Base-by-base conservation (phyloP, 2,888 invertebrate genomes). In the Cephus rjabovi region DNA sequence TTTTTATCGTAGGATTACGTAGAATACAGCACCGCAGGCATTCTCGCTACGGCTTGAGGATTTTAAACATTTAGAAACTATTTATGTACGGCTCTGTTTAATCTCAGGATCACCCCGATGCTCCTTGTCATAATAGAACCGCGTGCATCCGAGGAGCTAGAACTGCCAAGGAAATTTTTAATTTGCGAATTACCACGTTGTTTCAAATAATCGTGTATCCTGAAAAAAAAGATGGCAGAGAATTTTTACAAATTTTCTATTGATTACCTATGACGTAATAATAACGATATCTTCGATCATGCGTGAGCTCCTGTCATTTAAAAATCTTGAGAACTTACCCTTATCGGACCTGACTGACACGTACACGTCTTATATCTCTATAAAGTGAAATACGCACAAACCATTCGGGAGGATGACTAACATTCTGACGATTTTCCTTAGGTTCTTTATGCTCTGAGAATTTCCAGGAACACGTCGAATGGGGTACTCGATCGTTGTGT, bases 361-460 rank as follows among this genome's bases (percentile, higher is more conserved):
- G 40, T 56, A 23, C 23, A 2, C 6, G 40, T 56, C 23, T 6
- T 23, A 56, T 23, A 23, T 56, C 23, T 56, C 9, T 56, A 9
- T 23, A 56, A 23, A 56, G 40, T 23, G 40, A 56, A 56, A 56
- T 23, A 23, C 23, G 23, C 40, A 23, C 23, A 23, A 56, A 56
- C 6, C 40, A 56, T 56, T 56, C 40, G 40, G 15, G 9, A 56
- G 40, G 23, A 56, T 82, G 83, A 83, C 79, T 82, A 82, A 82
- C 75, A 75, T 76, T 34, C 68, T 71, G 74, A 76, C 69, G 79
- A 81, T 79, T 81, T 83, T 77, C 80, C 83, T 79, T 77, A 81
- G 79, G 81, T 70, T 56, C 40, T 56, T 56, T 56, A 56, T 9
- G 40, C 9, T 56, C 6, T 4, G 6, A 56, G 9, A 15, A 2